Conservation (phyloP, 2,113 vertebrate genomes). For the Psephotus haematonotus region DNA sequence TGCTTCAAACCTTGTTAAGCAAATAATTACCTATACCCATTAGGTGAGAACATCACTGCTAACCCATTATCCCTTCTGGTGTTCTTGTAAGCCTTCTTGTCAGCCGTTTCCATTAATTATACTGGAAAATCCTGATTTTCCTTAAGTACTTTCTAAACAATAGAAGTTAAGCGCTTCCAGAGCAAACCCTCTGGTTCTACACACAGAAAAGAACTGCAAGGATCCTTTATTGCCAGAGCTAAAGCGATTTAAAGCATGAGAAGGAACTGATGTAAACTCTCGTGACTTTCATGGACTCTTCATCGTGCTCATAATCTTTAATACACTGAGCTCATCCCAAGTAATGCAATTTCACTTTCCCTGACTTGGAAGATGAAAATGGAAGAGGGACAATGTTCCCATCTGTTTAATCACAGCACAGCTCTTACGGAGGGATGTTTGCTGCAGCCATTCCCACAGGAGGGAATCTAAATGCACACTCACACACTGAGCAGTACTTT, state of each 20-base stretch:
- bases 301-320: neutral
- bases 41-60: neutral
- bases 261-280: neutral
- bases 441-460: neutral
- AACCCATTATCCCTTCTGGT: neutral
- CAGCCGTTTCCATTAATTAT: neutral
- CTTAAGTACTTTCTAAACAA: neutral
- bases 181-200: neutral
- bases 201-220: neutral
- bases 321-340: neutral
- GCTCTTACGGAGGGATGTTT: neutral
- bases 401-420: conserved; percentile 18
- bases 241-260: neutral
- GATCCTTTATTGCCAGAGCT: neutral
- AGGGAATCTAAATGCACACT: neutral
- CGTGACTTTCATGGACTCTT: neutral
- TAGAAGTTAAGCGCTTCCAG: neutral
- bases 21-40: neutral
- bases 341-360: neutral
- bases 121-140: neutral
- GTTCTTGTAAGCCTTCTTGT: neutral
- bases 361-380: neutral
- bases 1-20: neutral
- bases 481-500: neutral
- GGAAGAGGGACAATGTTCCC: neutral